Evolutionary conservation across 2,113 vertebrate species (phyloP), one percentile per base, ranked within the genome.

Genomic region (Lepisosteus osseus): DNA sequence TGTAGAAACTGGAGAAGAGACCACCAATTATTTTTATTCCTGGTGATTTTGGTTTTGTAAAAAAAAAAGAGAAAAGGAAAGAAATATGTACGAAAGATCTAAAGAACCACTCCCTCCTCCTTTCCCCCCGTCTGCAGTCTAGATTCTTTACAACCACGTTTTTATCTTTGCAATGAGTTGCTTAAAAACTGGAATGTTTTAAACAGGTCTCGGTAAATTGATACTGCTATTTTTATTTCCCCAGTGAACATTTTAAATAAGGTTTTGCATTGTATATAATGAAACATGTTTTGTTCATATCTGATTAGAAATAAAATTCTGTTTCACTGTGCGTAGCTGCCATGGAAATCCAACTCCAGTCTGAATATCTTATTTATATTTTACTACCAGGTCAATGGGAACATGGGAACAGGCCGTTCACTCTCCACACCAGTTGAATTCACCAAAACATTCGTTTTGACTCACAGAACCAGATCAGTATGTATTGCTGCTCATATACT

Each of bases 21-120:
- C 77, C 80, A 77, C 77, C 85, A 88, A 83, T 87, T 85, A 87
- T 85, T 86, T 86, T 85, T 83, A 85, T 84, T 85, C 82, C 82
- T 71, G 61, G 81, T 83, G 80, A 86, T 83, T 83, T 80, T 55
- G 77, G 74, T 78, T 82, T 77, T 44, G 14, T 54, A n/a, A 7
- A 40, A 40, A 57, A 13, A 8, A 57, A 13, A 42, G 11, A 7
- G 43, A 69, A 43, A 43, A 44, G 6, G 15, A 43, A 1, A 5
- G 54, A 57, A 59, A 69, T 59, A 29, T 43, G 40, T 12, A 57
- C 8, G 42, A 66, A 41, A 66, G 42, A 66, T 41, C 64, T 51
- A 9, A 51, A 51, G 5, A 51, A 66, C 64, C n/a, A 15, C 44
- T 66, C 13, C 43, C 12, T 66, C 45, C n/a, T 41, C 15, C 42